Percentiles rank a stretch among this genome's conserved stretches.
Conservation (phyloP, 2,888 invertebrate species). For the Cryptus armator region DNA sequence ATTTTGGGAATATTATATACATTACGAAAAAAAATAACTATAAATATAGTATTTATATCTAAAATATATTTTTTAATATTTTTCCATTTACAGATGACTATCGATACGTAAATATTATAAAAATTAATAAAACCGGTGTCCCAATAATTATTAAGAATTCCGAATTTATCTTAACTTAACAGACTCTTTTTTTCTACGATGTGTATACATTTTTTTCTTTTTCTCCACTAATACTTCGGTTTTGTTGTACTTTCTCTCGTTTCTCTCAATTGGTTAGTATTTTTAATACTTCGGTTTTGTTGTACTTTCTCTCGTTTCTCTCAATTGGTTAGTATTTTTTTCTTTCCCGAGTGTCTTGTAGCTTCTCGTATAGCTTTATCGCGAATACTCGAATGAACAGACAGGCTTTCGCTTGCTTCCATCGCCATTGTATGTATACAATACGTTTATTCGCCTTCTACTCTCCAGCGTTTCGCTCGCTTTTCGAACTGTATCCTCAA, state of each 20-base stretch:
- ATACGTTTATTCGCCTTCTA: conserved; percentile 53
- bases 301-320: conserved; percentile 22
- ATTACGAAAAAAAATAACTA: no score
- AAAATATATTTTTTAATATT: no score
- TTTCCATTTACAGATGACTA: no score
- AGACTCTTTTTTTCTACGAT: not conserved
- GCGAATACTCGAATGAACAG: conserved; percentile 33
- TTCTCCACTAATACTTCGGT: not conserved
- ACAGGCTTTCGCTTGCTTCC: conserved; percentile 36
- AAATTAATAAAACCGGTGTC: no score
- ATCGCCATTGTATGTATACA: conserved; percentile 23
- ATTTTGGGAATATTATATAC: no score
- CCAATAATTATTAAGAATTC: no score
- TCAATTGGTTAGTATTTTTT: conserved; percentile 23
- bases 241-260: conserved; percentile 16
- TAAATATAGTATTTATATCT: no score
- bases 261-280: conserved; percentile 32
- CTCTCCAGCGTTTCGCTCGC: conserved; percentile 62
- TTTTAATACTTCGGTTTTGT: not conserved
- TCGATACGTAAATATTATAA: no score
- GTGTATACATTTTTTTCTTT: not conserved
- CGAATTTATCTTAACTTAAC: no score
- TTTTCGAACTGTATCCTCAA: conserved; percentile 68
- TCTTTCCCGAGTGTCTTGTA: not conserved
- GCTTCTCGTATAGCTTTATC: conserved; percentile 29